Percentiles rank a stretch among this genome's conserved stretches.
phyloP scores from a whole-genome alignment of 1,140 invertebrate species.

The Rhyacophila brunnea region DNA sequence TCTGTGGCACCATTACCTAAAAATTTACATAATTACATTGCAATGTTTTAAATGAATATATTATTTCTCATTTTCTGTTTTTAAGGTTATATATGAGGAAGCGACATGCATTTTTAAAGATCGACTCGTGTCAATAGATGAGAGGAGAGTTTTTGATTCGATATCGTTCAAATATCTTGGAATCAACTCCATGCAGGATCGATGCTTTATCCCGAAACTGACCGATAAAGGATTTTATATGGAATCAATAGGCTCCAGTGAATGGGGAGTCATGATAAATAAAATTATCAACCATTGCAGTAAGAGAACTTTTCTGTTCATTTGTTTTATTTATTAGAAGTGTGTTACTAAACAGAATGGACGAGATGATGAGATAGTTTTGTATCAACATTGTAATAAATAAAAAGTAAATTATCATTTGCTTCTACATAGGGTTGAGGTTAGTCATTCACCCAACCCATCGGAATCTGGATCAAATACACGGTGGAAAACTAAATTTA shows the following conservation, averaged over 20 bases:
- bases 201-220: constrained; percentile 41
- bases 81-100: constrained; percentile 72
- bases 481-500: too few species aligned
- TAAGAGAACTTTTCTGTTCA: constrained; percentile 41
- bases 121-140: constrained; percentile 66
- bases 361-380: too few species aligned
- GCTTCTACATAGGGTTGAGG: too few species aligned
- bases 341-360: too few species aligned
- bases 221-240: constrained; percentile 43
- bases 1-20: too few species aligned
- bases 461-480: too few species aligned
- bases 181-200: constrained; percentile 29
- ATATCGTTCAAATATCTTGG: constrained; percentile 49
- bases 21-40: too few species aligned
- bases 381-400: too few species aligned
- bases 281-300: constrained; percentile 68
- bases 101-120: constrained; percentile 76
- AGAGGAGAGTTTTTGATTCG: constrained; percentile 65
- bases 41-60: too few species aligned
- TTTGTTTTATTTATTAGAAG: too few species aligned
- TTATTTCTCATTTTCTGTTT: constrained; percentile 23
- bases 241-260: constrained; percentile 47
- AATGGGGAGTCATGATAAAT: constrained; percentile 62
- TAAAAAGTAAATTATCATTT: too few species aligned
- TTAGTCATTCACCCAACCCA: too few species aligned